A percentile compares a stretch with the other conserved stretches of the same genome.
phyloP scores from a whole-genome alignment of 2,888 invertebrate genomes.

The Pyrrhosoma nymphula region DNA sequence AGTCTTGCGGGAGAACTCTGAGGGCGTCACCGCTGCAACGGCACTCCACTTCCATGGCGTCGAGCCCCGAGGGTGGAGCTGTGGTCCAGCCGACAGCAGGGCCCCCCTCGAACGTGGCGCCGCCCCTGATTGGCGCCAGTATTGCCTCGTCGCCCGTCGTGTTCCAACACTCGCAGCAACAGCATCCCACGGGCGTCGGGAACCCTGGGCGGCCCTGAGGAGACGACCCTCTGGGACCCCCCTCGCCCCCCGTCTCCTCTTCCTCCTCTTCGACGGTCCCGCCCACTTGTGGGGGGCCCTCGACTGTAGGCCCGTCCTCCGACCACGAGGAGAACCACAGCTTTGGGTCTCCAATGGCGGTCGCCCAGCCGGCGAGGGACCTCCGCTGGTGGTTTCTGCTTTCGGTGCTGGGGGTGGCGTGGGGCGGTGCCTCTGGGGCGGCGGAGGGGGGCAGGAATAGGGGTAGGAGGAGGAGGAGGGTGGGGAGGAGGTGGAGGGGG shows the following conservation, averaged over 20 bases:
- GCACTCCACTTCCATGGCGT: constrained; percentile 67
- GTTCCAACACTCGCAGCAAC: constrained; percentile 70
- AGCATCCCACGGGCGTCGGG: constrained; percentile 3
- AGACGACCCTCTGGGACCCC: background rate
- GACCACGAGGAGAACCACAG: background rate
- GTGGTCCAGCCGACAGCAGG: background rate
- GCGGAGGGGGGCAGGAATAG: background rate
- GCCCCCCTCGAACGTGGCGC: background rate
- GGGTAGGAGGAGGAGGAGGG: background rate
- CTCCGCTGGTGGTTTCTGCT: background rate
- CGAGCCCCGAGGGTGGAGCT: background rate
- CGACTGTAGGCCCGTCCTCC: background rate
- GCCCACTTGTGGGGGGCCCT: background rate
- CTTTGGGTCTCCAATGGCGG: background rate
- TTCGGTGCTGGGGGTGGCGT: background rate
- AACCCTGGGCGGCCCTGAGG: background rate
- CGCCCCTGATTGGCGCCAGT: background rate
- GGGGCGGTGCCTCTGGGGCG: background rate
- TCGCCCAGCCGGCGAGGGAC: background rate
- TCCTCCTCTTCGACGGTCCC: background rate
- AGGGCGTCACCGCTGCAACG: constrained; percentile 69
- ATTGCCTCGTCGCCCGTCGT: constrained; percentile 68
- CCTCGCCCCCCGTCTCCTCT: background rate
- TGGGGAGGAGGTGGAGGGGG: background rate
- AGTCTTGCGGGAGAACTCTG: constrained; percentile 66